Evolutionary conservation across 2,888 invertebrate species (phyloP), one percentile per base, ranked within the genome.

Genomic region (Elmis aenea): DNA sequence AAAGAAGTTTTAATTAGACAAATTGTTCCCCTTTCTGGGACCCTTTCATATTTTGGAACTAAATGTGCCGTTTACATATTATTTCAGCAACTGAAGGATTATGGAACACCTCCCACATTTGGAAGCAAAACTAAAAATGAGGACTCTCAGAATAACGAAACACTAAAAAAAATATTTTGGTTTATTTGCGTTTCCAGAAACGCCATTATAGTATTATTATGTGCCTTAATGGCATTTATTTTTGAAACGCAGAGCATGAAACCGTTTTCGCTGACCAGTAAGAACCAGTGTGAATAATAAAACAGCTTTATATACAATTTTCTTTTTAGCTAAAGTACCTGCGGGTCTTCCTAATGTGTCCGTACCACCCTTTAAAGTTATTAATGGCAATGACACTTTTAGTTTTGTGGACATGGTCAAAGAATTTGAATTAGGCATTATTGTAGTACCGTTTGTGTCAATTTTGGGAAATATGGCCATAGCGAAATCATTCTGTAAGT

Each of bases 401-500:
- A 54, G 59, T 29, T 85, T 88, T 48, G 52, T 61, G 0, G 77
- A 76, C 6, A 83, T 87, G 77, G 51, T 81, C 4, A 59, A 71
- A 8, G 72, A 72, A 39, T 72, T 80, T 38, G 81, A 83, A 0
- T 69, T 75, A 0, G 77, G 79, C 12, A 64, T 81, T 0, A 65
- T 76, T 4, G 79, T 84, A 8, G 74, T 85, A 60, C 84, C 86
- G 0, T 59, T 86, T 2, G 79, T 86, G 3, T 79, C 84, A 2
- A 75, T 86, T 46, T 60, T 86, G 39, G 86, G 86, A 62, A 79
- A 76, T 52, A 75, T 86, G 25, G 84, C 85, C 1, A 83, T 86
- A 18, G 81, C 82, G 2, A 85, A 85, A 59, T 79, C 85, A 2
- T 86, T 86, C 53, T 79, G 85, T 85, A 64, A 74, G 72, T 62